phyloP scores from a whole-genome alignment of 2,888 invertebrate genomes.

The Amblyjoppa fuscipennis region DNA sequence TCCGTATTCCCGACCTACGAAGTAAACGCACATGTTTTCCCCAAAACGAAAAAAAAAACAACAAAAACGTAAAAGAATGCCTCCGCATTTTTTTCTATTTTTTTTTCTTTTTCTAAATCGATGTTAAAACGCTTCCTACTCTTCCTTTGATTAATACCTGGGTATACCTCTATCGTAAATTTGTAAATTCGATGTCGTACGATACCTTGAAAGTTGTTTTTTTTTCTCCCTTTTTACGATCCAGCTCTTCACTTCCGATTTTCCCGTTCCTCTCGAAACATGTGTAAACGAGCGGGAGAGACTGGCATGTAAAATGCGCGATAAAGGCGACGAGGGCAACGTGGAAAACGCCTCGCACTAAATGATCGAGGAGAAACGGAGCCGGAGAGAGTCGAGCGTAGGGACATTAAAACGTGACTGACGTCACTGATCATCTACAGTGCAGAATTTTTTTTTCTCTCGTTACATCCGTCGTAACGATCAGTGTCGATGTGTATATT shows the following conservation, averaged over 20 bases:
- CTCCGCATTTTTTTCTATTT: constrained; percentile 13
- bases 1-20: constrained; percentile 87
- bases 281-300: constrained; percentile 44
- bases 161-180: constrained; percentile 18
- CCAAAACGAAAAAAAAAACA: constrained; percentile 38
- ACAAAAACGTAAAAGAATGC: constrained; percentile 37
- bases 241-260: constrained; percentile 23
- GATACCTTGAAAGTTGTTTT: constrained; percentile 19
- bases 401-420: constrained; percentile 36
- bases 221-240: constrained; percentile 22
- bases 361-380: constrained; percentile 28
- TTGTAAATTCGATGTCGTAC: constrained; percentile 36
- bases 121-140: constrained; percentile 59
- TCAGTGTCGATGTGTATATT: constrained; percentile 68
- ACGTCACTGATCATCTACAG: constrained; percentile 48
- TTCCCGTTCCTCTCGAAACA: constrained; percentile 39
- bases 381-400: constrained; percentile 16
- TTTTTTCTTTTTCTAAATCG: constrained; percentile 44
- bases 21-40: constrained; percentile 82
- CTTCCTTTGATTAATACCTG: constrained; percentile 49
- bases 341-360: constrained; percentile 44
- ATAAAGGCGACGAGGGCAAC: constrained; percentile 43
- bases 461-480: constrained; percentile 59
- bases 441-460: constrained; percentile 29
- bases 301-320: constrained; percentile 53